Percentiles rank a stretch among this genome's conserved stretches.
Evolutionary conservation across 2,888 invertebrate genomes (phyloP).

Genomic region (Lucinisca nassula): DNA sequence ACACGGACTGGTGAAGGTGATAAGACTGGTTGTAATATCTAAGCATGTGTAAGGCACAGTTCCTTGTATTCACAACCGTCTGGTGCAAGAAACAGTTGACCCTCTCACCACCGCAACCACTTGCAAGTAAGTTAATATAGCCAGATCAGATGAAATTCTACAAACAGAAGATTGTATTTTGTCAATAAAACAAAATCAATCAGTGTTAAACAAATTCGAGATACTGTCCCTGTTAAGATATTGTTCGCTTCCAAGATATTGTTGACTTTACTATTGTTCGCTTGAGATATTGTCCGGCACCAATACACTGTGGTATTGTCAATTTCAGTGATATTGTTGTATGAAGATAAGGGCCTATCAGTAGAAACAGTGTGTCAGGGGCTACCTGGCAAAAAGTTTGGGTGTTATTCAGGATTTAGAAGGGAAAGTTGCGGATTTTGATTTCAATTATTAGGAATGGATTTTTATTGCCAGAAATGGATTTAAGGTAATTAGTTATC

Average conservation of each 20-base stretch:
- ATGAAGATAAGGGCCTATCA: neutral
- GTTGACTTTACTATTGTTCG: neutral
- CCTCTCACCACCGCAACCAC: no score
- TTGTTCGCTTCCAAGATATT: constrained; percentile 2
- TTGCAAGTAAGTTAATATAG: constrained; percentile 8
- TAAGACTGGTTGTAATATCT: no score
- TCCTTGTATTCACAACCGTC: no score
- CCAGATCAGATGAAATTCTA: constrained; percentile 4
- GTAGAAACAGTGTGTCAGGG: neutral
- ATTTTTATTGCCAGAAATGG: neutral
- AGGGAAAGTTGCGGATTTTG: neutral
- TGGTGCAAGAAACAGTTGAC: no score
- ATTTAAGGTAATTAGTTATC: constrained; percentile 5
- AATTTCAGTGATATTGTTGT: constrained; percentile 1
- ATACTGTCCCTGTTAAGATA: neutral
- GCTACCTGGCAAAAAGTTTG: neutral
- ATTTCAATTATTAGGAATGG: neutral
- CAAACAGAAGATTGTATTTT: constrained; percentile 1
- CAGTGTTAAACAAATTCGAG: constrained; percentile 15
- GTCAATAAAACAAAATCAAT: constrained; percentile 11
- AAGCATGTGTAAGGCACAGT: no score
- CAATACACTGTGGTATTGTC: constrained; percentile 1
- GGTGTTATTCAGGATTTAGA: neutral
- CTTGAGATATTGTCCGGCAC: neutral
- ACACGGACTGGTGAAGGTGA: no score